A percentile compares a stretch with the other conserved stretches of the same genome.
Conservation (phyloP, 2,113 vertebrate genomes). For the Equus quagga region DNA sequence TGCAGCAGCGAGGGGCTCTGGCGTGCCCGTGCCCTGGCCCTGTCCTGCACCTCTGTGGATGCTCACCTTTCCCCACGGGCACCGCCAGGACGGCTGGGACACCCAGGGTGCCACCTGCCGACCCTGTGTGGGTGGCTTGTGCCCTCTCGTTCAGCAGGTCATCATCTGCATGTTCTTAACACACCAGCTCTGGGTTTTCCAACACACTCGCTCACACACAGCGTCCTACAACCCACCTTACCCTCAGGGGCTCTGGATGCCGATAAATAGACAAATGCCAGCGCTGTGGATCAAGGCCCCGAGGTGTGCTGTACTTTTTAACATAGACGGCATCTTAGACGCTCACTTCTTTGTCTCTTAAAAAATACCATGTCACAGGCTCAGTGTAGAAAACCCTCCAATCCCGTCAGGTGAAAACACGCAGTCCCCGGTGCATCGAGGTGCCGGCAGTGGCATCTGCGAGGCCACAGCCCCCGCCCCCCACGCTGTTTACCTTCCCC, state of each 20-base stretch:
- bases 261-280: accelerated
- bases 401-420: not conserved
- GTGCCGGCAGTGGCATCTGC: no score
- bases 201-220: not conserved
- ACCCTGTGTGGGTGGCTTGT: accelerated
- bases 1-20: not conserved
- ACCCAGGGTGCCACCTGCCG: not conserved
- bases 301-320: accelerated
- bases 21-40: accelerated
- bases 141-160: not conserved
- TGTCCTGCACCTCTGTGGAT: accelerated
- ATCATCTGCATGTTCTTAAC: accelerated
- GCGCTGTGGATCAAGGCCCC: accelerated
- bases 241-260: not conserved
- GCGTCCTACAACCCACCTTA: accelerated
- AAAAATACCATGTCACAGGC: not conserved
- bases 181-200: not conserved
- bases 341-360: not conserved
- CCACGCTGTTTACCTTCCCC: slow-evolving; percentile 92
- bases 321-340: not conserved
- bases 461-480: no score
- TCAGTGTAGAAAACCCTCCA: accelerated
- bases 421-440: not conserved
- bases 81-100: slow-evolving; percentile 94
- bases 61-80: slow-evolving; percentile 96